Percentiles rank a stretch among this genome's conserved stretches.
phyloP scores from a whole-genome alignment of 1,140 invertebrate genomes.

The Cephus cinctus region DNA sequence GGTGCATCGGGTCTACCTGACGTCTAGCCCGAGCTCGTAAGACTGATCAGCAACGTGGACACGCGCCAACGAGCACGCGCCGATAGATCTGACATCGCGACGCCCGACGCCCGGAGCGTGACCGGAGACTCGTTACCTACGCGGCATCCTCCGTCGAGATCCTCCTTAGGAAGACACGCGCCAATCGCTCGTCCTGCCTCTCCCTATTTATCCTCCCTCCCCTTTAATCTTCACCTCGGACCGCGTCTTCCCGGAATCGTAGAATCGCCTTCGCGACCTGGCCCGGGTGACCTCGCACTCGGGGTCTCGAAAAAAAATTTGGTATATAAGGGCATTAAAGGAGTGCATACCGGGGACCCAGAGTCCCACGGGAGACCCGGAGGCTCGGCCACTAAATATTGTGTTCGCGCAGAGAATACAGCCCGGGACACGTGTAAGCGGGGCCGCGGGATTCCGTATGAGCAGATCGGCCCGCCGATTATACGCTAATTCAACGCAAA shows the following conservation, averaged over 20 bases:
- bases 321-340: constrained; percentile 7
- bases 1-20: too few species aligned
- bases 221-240: too few species aligned
- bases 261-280: constrained; percentile 27
- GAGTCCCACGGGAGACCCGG: constrained; percentile 30
- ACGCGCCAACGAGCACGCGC: constrained; percentile 39
- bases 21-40: too few species aligned
- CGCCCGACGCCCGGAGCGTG: constrained; percentile 36
- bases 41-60: constrained; percentile 36
- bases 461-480: constrained; percentile 52
- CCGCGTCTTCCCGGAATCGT: constrained; percentile 37
- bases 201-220: too few species aligned
- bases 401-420: constrained; percentile 51
- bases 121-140: constrained; percentile 37
- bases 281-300: constrained; percentile 15
- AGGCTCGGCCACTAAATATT: constrained; percentile 44
- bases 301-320: constrained; percentile 19
- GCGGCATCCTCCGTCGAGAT: constrained; percentile 19
- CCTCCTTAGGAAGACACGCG: constrained; percentile 42
- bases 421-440: constrained; percentile 52
- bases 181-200: constrained; percentile 23
- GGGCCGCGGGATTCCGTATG: constrained; percentile 51
- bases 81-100: constrained; percentile 36
- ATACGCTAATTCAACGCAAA: constrained; percentile 57
- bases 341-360: constrained; percentile 22